Base-by-base conservation (phyloP, 2,797 vertebrate genomes). In the Apogon hyalosoma region DNA sequence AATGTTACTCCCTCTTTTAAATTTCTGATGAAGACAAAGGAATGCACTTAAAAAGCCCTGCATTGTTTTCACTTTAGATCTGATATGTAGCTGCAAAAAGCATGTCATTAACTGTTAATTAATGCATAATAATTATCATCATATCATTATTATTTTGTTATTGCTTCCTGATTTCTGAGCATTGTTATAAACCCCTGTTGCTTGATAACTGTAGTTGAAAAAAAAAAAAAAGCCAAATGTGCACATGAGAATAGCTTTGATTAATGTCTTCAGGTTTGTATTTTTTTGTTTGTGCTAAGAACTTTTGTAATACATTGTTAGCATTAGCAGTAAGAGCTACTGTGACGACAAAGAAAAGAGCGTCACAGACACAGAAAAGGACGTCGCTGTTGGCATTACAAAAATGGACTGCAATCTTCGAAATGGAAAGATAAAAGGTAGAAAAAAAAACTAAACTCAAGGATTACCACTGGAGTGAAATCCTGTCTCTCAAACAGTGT, bases 381-480 rank as follows among this genome's bases (percentile, higher is more conserved):
- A 59, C 75, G 15, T 57, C 67, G 31, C 61, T 65, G 69, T 60
- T 49, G 15, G 46, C 21, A 21, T n/a, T 41, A 31, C 28, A 60
- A 68, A 77, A 76, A 73, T 33, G 11, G 14, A 68, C 58, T 50
- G 39, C 54, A 63, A 51, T 82, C 69, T 79, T 72, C 42, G 63
- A 60, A 78, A 64, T 38, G 58, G 43, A 75, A 43, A 66, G 33
- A 63, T 59, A 58, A 54, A 53, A 63, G 28, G 43, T 43, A 38
- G 45, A 59, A 39, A 47, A 42, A 61, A 36, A 69, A 65, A 71
- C 12, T 63, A 28, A 28, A 42, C 40, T n/a, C 24, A 63, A 59
- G 69, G 74, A 77, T 84, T 79, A 68, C 11, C 13, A 51, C 49
- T 46, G 48, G 54, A 82, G 46, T 75, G 55, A 71, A 74, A 70